phyloP scores from a whole-genome alignment of 2,797 vertebrate species.

The Podargus strigoides region DNA sequence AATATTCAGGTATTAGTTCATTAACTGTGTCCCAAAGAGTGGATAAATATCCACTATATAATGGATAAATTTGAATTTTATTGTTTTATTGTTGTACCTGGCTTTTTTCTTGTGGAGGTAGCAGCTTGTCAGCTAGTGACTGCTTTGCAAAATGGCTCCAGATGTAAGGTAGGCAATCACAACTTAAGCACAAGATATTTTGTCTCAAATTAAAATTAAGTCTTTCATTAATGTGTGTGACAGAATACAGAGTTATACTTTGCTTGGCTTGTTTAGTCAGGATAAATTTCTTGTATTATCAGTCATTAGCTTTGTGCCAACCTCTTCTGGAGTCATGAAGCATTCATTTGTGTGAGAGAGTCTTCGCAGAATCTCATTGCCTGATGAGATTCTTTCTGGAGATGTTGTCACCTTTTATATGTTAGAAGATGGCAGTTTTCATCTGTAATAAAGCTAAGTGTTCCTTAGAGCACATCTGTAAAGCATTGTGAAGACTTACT shows the following conservation, averaged over 20 bases:
- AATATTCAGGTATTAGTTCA: neutral
- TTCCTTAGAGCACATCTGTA: neutral
- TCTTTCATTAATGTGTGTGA: neutral
- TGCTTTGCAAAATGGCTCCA: neutral
- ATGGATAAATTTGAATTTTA: neutral
- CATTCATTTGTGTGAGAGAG: neutral
- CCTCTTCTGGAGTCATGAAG: neutral
- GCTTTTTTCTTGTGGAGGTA: neutral
- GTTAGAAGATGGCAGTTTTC: neutral
- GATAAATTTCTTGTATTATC: neutral
- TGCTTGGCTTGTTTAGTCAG: neutral
- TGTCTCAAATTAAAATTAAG: neutral
- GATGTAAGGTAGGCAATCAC: neutral
- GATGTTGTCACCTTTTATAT: neutral
- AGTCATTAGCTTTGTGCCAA: neutral
- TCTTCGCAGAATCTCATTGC: neutral
- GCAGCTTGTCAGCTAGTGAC: neutral
- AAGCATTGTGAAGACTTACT: neutral
- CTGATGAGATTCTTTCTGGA: neutral
- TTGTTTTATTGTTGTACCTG: neutral
- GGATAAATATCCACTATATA: neutral
- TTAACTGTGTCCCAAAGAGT: neutral
- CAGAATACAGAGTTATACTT: neutral
- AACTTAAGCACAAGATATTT: neutral
- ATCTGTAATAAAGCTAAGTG: neutral